phyloP scores from a whole-genome alignment of 2,113 vertebrate species.

The Orycteropus afer region DNA sequence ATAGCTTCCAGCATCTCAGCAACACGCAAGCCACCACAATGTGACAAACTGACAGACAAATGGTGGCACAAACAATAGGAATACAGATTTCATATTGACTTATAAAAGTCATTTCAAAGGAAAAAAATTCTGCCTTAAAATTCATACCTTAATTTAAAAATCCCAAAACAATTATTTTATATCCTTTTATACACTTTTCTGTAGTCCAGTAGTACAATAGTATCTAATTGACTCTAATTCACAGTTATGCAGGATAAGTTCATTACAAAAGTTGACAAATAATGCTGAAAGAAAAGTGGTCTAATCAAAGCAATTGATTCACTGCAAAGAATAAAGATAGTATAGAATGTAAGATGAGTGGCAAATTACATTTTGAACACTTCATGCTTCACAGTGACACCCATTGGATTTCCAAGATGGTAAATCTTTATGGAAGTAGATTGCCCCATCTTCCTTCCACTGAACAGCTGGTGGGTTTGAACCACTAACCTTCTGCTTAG shows the following conservation, averaged over 20 bases:
- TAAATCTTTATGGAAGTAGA: no score
- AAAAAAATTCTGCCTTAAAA: slow-evolving; percentile 8
- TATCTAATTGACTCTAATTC: neutral
- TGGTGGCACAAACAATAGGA: neutral
- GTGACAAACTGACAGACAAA: no score
- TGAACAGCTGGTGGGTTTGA: no score
- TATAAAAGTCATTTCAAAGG: neutral
- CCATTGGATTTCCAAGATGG: no score
- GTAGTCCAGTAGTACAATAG: neutral
- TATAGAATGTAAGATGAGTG: neutral
- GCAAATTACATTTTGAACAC: neutral
- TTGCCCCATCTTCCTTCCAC: no score
- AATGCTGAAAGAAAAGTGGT: neutral
- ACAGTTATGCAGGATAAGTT: neutral
- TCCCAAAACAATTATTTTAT: neutral
- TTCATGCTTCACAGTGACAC: no score
- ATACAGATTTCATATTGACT: neutral
- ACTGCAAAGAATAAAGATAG: neutral
- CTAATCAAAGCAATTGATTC: neutral
- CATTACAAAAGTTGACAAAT: neutral
- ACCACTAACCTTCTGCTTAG: no score
- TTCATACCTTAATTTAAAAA: slow-evolving; percentile 9
- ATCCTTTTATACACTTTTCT: neutral
- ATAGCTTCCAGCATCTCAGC: no score
- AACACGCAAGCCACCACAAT: no score